Percentiles rank a stretch among this genome's conserved stretches.
Conservation (phyloP, 2,113 vertebrate genomes). For the Hippotragus niger region DNA sequence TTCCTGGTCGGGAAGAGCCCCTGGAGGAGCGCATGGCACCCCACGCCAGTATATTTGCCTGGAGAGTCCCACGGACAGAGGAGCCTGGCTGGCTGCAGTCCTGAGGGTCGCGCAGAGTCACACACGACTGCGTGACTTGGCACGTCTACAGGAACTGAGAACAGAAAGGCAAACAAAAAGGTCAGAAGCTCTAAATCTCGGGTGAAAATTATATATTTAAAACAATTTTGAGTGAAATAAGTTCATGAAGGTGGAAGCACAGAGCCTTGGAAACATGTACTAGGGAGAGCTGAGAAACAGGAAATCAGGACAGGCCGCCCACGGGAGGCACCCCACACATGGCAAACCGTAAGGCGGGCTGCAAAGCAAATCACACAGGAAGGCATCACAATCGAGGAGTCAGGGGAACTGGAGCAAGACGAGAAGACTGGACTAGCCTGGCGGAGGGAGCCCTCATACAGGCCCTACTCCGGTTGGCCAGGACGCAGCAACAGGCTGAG, state of each 20-base stretch:
- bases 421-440: no score
- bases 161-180: not conserved
- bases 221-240: not conserved
- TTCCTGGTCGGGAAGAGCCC: not conserved
- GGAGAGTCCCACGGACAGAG: not conserved
- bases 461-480: not conserved
- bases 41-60: not conserved
- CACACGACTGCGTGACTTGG: not conserved
- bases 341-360: not conserved
- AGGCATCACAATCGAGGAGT: not conserved
- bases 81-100: not conserved
- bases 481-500: not conserved
- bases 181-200: not conserved
- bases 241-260: not conserved
- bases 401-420: not conserved
- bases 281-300: not conserved
- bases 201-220: not conserved
- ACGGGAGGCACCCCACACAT: rapidly evolving
- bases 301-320: not conserved
- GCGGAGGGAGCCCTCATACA: not conserved
- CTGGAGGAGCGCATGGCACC: not conserved
- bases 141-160: not conserved
- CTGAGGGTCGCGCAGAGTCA: rapidly evolving
- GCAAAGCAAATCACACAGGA: not conserved
- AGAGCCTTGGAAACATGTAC: not conserved